Conservation (phyloP, 2,888 invertebrate genomes). For the Chloromyia formosa region DNA sequence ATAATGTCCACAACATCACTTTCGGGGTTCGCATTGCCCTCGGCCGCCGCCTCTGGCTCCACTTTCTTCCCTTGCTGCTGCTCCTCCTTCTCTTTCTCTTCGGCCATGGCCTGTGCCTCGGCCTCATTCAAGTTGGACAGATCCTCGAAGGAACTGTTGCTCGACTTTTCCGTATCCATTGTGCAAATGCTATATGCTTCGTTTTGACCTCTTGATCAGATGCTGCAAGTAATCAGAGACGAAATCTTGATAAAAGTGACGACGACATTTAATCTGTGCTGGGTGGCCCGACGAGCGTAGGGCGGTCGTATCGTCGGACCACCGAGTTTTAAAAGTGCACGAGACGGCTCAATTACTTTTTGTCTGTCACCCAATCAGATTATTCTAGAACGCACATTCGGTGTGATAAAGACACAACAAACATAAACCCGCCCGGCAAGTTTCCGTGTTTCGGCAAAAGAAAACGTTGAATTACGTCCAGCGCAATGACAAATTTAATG, state of each 20-base stretch:
- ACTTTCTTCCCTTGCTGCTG: slow-evolving; percentile 39
- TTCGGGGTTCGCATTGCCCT: slow-evolving; percentile 50
- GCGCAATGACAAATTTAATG: no score
- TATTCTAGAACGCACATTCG: no score
- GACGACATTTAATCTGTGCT: not conserved
- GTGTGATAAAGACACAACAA: no score
- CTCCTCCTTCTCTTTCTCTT: slow-evolving; percentile 39
- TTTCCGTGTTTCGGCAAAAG: no score
- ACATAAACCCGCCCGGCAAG: no score
- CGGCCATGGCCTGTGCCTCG: slow-evolving; percentile 57
- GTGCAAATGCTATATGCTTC: not conserved
- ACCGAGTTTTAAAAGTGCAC: no score
- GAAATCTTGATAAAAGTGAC: no score
- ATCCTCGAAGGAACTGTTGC: slow-evolving; percentile 74
- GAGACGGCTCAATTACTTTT: no score
- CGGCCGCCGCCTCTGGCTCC: slow-evolving; percentile 62
- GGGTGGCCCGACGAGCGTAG: not conserved
- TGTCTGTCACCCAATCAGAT: no score
- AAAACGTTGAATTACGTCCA: no score
- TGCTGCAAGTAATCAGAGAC: slow-evolving; percentile 6
- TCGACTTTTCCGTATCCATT: slow-evolving; percentile 67
- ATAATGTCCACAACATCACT: slow-evolving; percentile 79
- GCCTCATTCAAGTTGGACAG: slow-evolving; percentile 69
- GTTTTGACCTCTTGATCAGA: slow-evolving; percentile 9
- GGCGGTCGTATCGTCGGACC: no score